Evolutionary conservation across 2,113 vertebrate species (phyloP).

Genomic region (Phyllostomus discolor): DNA sequence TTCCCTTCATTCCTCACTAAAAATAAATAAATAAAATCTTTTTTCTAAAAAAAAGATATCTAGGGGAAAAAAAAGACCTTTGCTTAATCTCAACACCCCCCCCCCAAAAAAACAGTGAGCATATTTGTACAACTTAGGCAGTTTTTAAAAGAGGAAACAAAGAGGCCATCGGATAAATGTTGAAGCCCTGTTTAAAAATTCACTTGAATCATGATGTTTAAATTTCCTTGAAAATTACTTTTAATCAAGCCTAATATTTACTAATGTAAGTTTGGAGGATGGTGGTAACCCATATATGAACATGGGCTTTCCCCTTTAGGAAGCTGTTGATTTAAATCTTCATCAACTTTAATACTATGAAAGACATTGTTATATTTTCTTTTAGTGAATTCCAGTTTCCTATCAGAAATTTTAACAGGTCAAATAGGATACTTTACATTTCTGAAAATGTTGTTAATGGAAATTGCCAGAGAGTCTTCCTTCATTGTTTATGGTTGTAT

Average conservation of each 20-base stretch:
- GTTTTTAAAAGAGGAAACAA: background rate
- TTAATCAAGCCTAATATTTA: background rate
- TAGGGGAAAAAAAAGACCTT: too few species aligned
- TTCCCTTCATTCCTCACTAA: too few species aligned
- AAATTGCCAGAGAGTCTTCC: background rate
- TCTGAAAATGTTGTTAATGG: background rate
- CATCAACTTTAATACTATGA: background rate
- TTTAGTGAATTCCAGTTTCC: background rate
- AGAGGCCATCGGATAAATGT: background rate
- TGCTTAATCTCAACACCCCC: too few species aligned
- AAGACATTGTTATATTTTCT: constrained; percentile 1
- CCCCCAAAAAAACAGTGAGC: too few species aligned
- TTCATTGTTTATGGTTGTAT: background rate
- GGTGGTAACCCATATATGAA: background rate
- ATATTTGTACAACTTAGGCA: background rate
- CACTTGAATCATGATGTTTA: background rate
- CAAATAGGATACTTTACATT: background rate
- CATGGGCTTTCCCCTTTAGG: background rate
- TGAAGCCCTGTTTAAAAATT: background rate
- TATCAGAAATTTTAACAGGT: background rate
- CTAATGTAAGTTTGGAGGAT: background rate
- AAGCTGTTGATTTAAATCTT: constrained; percentile 17
- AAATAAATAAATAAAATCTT: too few species aligned
- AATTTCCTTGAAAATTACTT: background rate
- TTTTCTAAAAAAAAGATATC: too few species aligned